Evolutionary conservation across 1,140 invertebrate genomes (phyloP).

Genomic region (Phymastichus coffea): DNA sequence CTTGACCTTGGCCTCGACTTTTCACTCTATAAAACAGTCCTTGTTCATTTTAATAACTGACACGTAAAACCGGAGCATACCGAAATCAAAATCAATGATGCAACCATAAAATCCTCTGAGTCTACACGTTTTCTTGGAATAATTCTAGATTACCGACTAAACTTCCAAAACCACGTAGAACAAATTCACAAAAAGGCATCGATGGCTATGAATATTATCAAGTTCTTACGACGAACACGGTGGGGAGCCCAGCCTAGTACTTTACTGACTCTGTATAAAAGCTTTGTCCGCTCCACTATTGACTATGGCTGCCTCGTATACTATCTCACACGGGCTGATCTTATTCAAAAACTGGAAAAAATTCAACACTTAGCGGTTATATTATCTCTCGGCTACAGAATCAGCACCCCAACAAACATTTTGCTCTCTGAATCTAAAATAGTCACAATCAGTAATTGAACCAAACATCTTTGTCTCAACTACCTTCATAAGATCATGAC

Average conservation of each 20-base stretch:
- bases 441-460: no score
- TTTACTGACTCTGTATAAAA: constrained; percentile 17
- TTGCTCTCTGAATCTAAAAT: no score
- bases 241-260: constrained; percentile 22
- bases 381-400: no score
- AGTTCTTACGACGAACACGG: not conserved
- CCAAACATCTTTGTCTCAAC: no score
- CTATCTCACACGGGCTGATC: no score
- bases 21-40: not conserved
- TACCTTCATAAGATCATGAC: no score
- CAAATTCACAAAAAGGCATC: not conserved
- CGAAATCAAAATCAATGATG: not conserved
- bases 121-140: constrained; percentile 16
- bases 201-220: constrained; percentile 1
- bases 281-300: constrained; percentile 4
- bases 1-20: not conserved
- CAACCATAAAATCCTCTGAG: constrained; percentile 1
- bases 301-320: no score
- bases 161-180: not conserved
- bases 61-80: not conserved
- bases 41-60: constrained; percentile 4
- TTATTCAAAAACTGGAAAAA: no score
- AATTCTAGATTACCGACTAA: constrained; percentile 22
- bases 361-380: no score
- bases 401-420: no score